Evolutionary conservation across 2,888 invertebrate genomes (phyloP), one percentile per base, ranked within the genome.

Genomic region (Scaptodrosophila latifasciaeformis): DNA sequence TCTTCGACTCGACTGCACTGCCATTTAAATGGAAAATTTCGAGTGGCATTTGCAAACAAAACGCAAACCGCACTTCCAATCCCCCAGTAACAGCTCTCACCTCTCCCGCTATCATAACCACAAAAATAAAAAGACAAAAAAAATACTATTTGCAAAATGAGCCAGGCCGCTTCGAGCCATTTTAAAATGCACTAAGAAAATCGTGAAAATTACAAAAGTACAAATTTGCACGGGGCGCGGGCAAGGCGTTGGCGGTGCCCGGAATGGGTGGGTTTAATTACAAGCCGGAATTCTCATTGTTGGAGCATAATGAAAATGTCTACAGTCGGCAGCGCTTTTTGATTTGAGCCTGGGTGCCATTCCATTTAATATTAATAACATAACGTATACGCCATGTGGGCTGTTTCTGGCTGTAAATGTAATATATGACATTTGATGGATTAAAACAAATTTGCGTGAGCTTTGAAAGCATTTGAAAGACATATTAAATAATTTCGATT

Each of bases 291-390:
- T 50, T 35, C 62, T 60, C 74, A 77, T 76, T 72, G 72, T 72
- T 74, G 69, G 63, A 59, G 56, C 56, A 27, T 74, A 70, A 74
- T 72, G 70, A 76, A 76, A 72, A 76, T 60, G 52, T 53, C 57
- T 68, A 75, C 65, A 75, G 55, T 54, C 55, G 53, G 54, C 21
- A 4, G 4, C 19, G 13, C 68, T 63, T 70, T 61, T 65, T 57
- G 57, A 64, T 70, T 66, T 66, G 1, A 56, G 68, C 54, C 49
- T 30, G 40, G 49, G 51, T 34, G 51, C 53, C 68, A n/a, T n/a
- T n/a, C n/a, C n/a, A 72, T 77, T 77, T 77, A 58, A 68, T 68
- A 70, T 72, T 77, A 72, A 72, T 72, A 77, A 77, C 70, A 51
- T 68, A 70, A 72, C 72, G 63, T 61, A 72, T 55, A 65, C 68